A percentile compares a stretch with the other conserved stretches of the same genome.
Evolutionary conservation across 2,113 vertebrate genomes (phyloP).

Genomic region (Isurus oxyrinchus): DNA sequence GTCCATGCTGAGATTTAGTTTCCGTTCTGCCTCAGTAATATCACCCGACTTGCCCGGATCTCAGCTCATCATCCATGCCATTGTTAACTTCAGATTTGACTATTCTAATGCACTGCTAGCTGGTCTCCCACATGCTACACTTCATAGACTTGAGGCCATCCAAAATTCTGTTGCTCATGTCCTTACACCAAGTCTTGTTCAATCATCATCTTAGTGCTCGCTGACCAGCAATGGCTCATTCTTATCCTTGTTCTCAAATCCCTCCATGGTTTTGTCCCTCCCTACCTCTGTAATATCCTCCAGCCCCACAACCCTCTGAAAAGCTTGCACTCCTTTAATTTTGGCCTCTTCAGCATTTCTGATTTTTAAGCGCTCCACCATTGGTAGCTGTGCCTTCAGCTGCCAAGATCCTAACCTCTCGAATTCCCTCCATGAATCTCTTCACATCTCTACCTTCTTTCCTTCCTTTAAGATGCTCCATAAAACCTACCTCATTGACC

Average conservation of each 20-base stretch:
- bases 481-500: not conserved
- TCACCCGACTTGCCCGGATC: not conserved
- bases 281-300: too few relatives aligned
- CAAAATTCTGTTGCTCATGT: not conserved
- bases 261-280: not conserved
- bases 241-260: not conserved
- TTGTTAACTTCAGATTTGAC: not conserved
- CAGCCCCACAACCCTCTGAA: not conserved
- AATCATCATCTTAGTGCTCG: not conserved
- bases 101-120: not conserved
- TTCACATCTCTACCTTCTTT: not conserved
- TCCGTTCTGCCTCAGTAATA: not conserved
- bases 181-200: not conserved
- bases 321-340: not conserved
- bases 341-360: not conserved
- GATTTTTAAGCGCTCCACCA: not conserved
- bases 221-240: not conserved
- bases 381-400: not conserved
- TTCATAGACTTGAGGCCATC: not conserved
- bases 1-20: not conserved
- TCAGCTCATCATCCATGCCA: not conserved
- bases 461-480: too few relatives aligned
- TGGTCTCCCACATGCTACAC: not conserved
- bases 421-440: not conserved
- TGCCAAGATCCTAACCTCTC: too few relatives aligned